These are phyloP conservation scores for Drosophila eohydei DNA, from an alignment of 2,888 invertebrate species.

Conservation along the genomic window DNA sequence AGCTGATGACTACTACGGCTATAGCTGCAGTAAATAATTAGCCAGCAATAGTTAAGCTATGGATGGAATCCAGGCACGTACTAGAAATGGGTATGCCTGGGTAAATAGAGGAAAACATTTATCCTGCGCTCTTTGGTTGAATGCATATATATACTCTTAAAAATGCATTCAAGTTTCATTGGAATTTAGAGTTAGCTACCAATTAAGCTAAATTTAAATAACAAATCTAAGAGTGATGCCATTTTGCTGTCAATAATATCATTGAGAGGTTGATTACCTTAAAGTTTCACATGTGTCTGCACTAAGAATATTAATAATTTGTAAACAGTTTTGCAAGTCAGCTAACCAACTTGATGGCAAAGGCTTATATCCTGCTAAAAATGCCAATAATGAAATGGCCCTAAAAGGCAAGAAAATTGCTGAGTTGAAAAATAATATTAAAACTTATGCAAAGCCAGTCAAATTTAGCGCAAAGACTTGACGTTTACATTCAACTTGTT, in stretches of 20 bases:
- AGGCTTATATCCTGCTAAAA: background rate
- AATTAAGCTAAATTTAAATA: background rate
- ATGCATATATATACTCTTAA: too few relatives aligned
- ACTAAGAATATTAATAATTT: background rate
- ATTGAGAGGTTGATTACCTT: too few relatives aligned
- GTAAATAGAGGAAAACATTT: too few relatives aligned
- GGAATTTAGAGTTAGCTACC: too few relatives aligned
- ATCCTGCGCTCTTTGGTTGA: too few relatives aligned
- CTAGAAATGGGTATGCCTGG: background rate
- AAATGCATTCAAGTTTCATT: too few relatives aligned
- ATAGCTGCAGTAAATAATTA: background rate
- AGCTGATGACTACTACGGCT: background rate
- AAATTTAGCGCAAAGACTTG: background rate
- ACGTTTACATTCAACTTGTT: background rate
- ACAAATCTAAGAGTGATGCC: background rate
- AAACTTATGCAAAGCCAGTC: background rate
- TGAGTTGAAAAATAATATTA: background rate
- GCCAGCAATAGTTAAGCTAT: background rate
- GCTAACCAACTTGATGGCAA: background rate
- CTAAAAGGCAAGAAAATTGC: background rate
- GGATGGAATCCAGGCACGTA: background rate
- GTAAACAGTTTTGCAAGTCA: background rate
- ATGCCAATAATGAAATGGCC: background rate
- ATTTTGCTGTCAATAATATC: background rate
- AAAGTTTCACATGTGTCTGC: background rate